Evolutionary conservation across 92 coral and sea anemone genomes (phyloP).

Genomic region (Pocillopora grandis): DNA sequence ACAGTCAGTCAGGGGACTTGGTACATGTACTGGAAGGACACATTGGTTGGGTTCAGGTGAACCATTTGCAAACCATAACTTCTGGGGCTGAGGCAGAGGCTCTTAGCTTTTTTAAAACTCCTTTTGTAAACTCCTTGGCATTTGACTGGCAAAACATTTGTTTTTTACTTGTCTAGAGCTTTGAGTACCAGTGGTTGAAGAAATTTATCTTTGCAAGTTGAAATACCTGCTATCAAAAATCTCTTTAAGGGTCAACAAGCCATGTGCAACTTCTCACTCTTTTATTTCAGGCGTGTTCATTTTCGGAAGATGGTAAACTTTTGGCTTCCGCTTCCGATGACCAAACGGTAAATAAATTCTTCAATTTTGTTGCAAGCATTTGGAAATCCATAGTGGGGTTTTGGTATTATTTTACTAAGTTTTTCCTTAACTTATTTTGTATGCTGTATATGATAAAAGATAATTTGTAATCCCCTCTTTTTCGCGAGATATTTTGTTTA

Average conservation of each 20-base stretch:
- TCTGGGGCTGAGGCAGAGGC: no score
- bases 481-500: no score
- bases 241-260: neutral
- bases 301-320: slow-evolving; percentile 83
- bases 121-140: no score
- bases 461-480: no score
- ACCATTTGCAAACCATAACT: neutral
- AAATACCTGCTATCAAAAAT: no score
- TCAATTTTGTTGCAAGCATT: neutral
- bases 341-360: slow-evolving; percentile 69
- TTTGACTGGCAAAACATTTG: no score
- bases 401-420: neutral
- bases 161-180: no score
- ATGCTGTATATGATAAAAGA: no score
- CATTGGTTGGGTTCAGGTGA: slow-evolving; percentile 99
- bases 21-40: slow-evolving; percentile 84
- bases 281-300: slow-evolving; percentile 76
- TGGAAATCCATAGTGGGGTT: neutral
- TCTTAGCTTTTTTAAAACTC: no score
- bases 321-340: slow-evolving; percentile 98
- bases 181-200: no score
- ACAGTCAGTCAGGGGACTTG: slow-evolving; percentile 54
- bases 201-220: no score
- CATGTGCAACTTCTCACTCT: neutral
- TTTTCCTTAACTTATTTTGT: neutral